These are phyloP conservation scores for Dysdera silvatica DNA, from an alignment of 1,140 invertebrate species.

Conservation along the genomic window DNA sequence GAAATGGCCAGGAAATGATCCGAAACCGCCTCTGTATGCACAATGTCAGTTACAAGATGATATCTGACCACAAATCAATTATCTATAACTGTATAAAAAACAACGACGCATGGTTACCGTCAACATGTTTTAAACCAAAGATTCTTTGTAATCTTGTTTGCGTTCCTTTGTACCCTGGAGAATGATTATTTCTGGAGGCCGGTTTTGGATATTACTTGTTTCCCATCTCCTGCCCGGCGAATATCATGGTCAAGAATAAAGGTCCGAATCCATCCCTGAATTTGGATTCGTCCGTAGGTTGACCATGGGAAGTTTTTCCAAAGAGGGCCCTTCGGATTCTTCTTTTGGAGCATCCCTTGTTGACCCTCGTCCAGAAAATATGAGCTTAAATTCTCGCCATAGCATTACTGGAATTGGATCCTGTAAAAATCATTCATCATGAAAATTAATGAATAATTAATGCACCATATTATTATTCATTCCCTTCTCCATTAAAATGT, in stretches of 20 bases:
- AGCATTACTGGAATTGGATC: constrained; percentile 11
- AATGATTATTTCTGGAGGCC: not conserved
- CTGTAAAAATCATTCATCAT: no score
- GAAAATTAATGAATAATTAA: no score
- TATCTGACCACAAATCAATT: no score
- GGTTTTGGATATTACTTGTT: not conserved
- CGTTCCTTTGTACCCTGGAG: not conserved
- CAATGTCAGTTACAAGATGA: no score
- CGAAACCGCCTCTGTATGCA: no score
- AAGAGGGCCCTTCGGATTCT: constrained; percentile 5
- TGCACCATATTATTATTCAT: no score
- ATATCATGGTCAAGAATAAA: not conserved
- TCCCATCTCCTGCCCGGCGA: not conserved
- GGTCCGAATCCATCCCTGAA: constrained; percentile 5
- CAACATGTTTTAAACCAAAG: not conserved
- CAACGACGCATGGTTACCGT: constrained; percentile 13
- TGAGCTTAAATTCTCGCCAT: constrained; percentile 13
- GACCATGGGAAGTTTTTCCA: constrained; percentile 26
- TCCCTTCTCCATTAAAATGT: no score
- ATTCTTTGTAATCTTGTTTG: not conserved
- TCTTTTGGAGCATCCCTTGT: constrained; percentile 19
- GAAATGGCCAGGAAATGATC: not conserved
- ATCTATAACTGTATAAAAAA: no score
- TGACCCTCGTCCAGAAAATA: constrained; percentile 11
- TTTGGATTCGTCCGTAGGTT: constrained; percentile 21